Evolutionary conservation across 2,888 invertebrate species (phyloP).

Genomic region (Hirtodrosophila cameraria): DNA sequence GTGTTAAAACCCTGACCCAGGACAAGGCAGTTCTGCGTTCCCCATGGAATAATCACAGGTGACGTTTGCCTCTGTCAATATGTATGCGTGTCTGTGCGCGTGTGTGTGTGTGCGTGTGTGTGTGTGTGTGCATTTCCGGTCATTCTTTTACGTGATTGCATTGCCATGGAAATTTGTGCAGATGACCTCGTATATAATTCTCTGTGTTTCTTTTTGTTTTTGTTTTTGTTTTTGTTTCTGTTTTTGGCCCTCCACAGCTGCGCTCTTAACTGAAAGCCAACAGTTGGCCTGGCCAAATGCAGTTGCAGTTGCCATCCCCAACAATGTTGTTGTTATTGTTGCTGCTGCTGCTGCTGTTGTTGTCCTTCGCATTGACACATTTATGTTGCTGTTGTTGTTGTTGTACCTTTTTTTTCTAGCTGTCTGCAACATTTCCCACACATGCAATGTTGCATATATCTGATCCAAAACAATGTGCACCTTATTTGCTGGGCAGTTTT

Average conservation of each 20-base stretch:
- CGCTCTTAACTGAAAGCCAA: conserved; percentile 27
- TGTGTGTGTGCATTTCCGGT: conserved; percentile 63
- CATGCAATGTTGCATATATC: conserved; percentile 38
- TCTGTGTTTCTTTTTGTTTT: conserved; percentile 2
- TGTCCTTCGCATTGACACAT: conserved; percentile 74
- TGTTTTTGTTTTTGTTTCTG: not conserved
- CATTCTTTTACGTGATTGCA: conserved; percentile 60
- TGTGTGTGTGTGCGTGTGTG: conserved; percentile 18
- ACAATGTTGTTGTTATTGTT: not conserved
- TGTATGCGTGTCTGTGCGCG: not conserved
- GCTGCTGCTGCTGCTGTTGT: conserved; percentile 3
- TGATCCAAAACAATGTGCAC: conserved; percentile 58
- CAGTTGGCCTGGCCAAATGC: conserved; percentile 49
- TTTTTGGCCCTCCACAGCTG: conserved; percentile 39
- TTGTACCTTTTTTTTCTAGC: not conserved
- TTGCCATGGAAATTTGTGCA: conserved; percentile 34
- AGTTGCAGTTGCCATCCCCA: conserved; percentile 23
- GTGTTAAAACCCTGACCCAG: conserved; percentile 63
- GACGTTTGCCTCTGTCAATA: conserved; percentile 19
- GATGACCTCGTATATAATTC: conserved; percentile 32
- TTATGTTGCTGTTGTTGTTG: conserved; percentile 34
- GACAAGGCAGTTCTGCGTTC: conserved; percentile 48
- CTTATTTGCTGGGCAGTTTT: not conserved
- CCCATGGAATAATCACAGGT: conserved; percentile 44
- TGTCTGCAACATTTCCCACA: conserved; percentile 43